Base-by-base conservation (phyloP, 2,113 vertebrate species). In the Amia ocellicauda region DNA sequence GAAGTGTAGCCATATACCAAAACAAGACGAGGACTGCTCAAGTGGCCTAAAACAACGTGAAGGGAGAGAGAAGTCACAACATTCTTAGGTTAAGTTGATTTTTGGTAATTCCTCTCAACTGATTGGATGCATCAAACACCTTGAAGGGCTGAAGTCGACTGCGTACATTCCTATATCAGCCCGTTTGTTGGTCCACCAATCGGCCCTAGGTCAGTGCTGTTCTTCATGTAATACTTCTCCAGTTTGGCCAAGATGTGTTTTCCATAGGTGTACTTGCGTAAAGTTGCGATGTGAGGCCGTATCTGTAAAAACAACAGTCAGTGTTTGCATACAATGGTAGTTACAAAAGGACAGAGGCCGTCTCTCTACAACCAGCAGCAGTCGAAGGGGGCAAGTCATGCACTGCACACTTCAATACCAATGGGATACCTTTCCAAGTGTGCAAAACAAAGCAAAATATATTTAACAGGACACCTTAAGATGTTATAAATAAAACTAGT, bases 211-310 rank as follows among this genome's bases (percentile, higher is more conserved):
- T 99, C 96, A 58, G 94, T 84, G n/a, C 88, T 96, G 51, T 94
- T 98, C 86, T 97, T 99, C 94, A 99, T 92, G 90, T 98, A 99
- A 75, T 97, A 99, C 82, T 99, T 99, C 63, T 99, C 96, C 83
- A 99, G 62, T 87, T 99, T 99, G 77, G 96, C 96, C 87, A 99
- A 82, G 73, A 99, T 98, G 87, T 99, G 96, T 81, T 99, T 99
- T 58, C 96, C 96, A 0, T 98, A 99, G 14, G 96, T 99, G 40
- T 98, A 99, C 86, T 99, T 99, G 59, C 96, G 93, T 70, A 99
- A 83, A 71, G 96, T 99, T 58, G 96, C 93, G 69, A 99, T 97
- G 78, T 99, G 96, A 72, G 96, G 96, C 80, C 96, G 93, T 73
- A 98, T 99, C 96, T 99, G 78, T 51, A 73, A 8, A 69, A 5